Conservation (phyloP, 2,888 invertebrate species). For the Tupiocoris notatus region DNA sequence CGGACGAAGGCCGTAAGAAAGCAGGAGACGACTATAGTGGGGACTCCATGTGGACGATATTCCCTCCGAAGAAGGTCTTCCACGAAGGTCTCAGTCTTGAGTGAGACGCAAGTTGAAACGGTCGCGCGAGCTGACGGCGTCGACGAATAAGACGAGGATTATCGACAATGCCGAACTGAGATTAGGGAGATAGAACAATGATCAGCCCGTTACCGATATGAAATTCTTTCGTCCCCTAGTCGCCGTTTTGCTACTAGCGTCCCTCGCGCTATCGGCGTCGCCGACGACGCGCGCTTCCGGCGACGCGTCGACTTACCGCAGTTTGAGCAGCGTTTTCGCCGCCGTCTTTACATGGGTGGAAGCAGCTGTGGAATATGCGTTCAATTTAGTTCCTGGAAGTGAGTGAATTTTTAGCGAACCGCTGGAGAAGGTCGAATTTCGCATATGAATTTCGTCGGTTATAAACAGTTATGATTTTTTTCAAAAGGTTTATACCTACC, state of each 20-base stretch:
- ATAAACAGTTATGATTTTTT: too few species aligned
- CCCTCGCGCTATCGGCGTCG: constrained; percentile 3
- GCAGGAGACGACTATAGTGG: too few species aligned
- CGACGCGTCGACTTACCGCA: constrained; percentile 11
- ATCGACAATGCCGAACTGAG: not conserved
- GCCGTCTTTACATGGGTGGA: constrained; percentile 46
- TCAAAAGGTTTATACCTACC: too few species aligned
- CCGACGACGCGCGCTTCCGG: not conserved
- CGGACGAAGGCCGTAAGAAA: too few species aligned
- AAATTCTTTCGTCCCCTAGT: not conserved
- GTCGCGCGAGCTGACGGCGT: too few species aligned
- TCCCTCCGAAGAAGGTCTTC: too few species aligned
- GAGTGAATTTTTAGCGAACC: too few species aligned
- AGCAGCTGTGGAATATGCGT: constrained; percentile 43
- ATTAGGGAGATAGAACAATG: not conserved
- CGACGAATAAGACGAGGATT: not conserved
- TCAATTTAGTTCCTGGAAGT: constrained; percentile 33
- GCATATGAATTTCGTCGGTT: too few species aligned
- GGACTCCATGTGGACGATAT: too few species aligned
- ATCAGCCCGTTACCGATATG: constrained; percentile 18
- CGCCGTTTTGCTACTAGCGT: not conserved
- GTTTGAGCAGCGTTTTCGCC: constrained; percentile 37
- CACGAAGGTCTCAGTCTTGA: too few species aligned
- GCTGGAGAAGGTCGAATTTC: too few species aligned
- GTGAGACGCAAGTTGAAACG: too few species aligned